A percentile compares a stretch with the other conserved stretches of the same genome.
These are phyloP conservation scores for Cataglyphis hispanica DNA, from an alignment of 1,140 invertebrate genomes.

Conservation along the genomic window DNA sequence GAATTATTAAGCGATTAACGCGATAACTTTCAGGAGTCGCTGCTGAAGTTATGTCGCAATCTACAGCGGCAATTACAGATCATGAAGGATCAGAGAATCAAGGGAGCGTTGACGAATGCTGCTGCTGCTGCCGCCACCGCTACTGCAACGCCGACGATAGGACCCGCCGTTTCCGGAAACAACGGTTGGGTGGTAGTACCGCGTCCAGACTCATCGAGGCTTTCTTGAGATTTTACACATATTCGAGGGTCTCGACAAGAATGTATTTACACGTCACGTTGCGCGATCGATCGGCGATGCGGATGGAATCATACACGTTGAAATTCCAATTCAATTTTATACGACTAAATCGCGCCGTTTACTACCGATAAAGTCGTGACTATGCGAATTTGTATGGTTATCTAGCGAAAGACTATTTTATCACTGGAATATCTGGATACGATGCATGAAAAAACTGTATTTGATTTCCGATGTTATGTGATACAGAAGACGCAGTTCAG, in stretches of 20 bases:
- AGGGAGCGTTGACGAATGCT: constrained; percentile 51
- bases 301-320: constrained; percentile 2
- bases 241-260: constrained; percentile 6
- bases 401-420: constrained; percentile 25
- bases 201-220: constrained; percentile 79
- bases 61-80: constrained; percentile 89
- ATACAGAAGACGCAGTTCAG: constrained; percentile 5
- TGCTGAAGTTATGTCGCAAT: constrained; percentile 89
- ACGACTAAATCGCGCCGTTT: constrained; percentile 1
- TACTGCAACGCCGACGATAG: constrained; percentile 51
- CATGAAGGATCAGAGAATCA: constrained; percentile 80
- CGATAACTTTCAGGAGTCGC: constrained; percentile 86
- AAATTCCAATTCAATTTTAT: constrained; percentile 35
- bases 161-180: constrained; percentile 74
- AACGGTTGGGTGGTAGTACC: constrained; percentile 85
- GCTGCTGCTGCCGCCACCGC: background rate
- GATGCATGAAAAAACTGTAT: background rate
- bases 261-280: constrained; percentile 3
- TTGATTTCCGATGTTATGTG: constrained; percentile 8
- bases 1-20: constrained; percentile 12
- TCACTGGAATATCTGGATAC: background rate
- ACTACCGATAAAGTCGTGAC: constrained; percentile 1
- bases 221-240: constrained; percentile 69
- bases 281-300: background rate
- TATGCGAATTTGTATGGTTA: background rate